Conservation (phyloP, 2,888 invertebrate genomes). For the Apodemia duryi region DNA sequence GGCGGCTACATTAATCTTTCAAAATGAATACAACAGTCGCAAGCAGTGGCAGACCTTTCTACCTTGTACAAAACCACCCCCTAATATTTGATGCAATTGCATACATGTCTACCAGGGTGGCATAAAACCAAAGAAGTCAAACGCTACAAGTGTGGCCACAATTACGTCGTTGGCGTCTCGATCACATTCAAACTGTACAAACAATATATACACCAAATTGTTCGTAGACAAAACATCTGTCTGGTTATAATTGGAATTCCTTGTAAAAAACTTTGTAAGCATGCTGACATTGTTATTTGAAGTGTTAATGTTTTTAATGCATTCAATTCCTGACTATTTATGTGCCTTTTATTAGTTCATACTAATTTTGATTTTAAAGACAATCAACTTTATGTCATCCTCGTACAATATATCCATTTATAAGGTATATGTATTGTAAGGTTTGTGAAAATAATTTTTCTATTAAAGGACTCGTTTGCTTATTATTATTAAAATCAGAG, state of each 20-base stretch:
- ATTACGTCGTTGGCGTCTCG: conserved; percentile 22
- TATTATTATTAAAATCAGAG: too few species aligned
- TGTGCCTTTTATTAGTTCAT: conserved; percentile 3
- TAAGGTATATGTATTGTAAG: too few species aligned
- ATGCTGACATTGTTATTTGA: conserved; percentile 14
- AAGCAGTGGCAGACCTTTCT: too few species aligned
- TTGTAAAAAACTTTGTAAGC: conserved; percentile 17
- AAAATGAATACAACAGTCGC: too few species aligned
- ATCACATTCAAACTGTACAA: conserved; percentile 44
- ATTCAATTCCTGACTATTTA: conserved; percentile 10
- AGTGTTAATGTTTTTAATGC: conserved; percentile 15
- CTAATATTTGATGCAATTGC: not conserved
- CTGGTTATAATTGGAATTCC: conserved; percentile 34
- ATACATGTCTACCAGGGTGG: conserved; percentile 4
- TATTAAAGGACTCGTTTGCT: too few species aligned
- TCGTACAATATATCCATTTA: not conserved
- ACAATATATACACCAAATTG: conserved; percentile 37
- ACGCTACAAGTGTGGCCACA: conserved; percentile 20
- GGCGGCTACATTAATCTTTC: too few species aligned
- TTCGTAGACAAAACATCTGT: conserved; percentile 45
- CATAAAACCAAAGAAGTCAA: not conserved
- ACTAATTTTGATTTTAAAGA: conserved; percentile 6
- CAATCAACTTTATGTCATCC: not conserved
- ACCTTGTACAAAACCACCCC: not conserved
- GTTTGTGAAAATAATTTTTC: too few species aligned